These are phyloP conservation scores for Champsocephalus esox DNA, from an alignment of 2,797 vertebrate species.

Conservation along the genomic window DNA sequence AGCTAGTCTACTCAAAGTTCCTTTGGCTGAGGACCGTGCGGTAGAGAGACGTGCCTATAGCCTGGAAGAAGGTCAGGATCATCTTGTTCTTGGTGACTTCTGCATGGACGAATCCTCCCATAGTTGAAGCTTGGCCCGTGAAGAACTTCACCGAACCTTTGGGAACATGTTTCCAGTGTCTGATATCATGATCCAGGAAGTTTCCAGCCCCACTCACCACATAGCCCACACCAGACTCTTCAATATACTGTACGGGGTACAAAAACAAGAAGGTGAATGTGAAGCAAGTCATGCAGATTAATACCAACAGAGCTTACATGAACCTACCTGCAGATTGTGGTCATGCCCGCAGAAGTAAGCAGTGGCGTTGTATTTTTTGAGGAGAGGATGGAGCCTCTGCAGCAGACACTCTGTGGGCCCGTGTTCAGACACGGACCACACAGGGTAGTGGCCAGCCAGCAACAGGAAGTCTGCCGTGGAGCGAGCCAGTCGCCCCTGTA, in stretches of 20 bases:
- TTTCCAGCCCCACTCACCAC: conserved; percentile 94
- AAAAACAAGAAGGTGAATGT: background rate
- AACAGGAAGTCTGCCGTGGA: conserved; percentile 90
- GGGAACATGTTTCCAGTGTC: conserved; percentile 86
- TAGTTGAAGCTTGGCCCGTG: conserved; percentile 82
- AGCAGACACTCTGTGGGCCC: conserved; percentile 91
- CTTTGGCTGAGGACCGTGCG: conserved; percentile 86
- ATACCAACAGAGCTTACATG: too few species aligned
- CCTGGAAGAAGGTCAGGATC: conserved; percentile 89
- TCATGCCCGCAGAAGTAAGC: conserved; percentile 94
- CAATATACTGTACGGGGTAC: conserved; percentile 83
- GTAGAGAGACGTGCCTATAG: conserved; percentile 90
- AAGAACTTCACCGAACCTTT: conserved; percentile 90
- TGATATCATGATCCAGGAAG: conserved; percentile 89
- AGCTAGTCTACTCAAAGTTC: conserved; percentile 21
- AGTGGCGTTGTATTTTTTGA: conserved; percentile 87
- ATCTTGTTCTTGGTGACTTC: conserved; percentile 85
- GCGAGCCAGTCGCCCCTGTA: conserved; percentile 85
- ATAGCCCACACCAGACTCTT: conserved; percentile 86
- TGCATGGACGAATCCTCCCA: conserved; percentile 90
- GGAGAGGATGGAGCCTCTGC: conserved; percentile 84
- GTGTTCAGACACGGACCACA: conserved; percentile 94
- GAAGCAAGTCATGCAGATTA: background rate
- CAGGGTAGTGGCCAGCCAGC: conserved; percentile 93
- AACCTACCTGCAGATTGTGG: conserved; percentile 93